Base-by-base conservation (phyloP, 2,797 vertebrate species). In the Tenualosa ilisha region DNA sequence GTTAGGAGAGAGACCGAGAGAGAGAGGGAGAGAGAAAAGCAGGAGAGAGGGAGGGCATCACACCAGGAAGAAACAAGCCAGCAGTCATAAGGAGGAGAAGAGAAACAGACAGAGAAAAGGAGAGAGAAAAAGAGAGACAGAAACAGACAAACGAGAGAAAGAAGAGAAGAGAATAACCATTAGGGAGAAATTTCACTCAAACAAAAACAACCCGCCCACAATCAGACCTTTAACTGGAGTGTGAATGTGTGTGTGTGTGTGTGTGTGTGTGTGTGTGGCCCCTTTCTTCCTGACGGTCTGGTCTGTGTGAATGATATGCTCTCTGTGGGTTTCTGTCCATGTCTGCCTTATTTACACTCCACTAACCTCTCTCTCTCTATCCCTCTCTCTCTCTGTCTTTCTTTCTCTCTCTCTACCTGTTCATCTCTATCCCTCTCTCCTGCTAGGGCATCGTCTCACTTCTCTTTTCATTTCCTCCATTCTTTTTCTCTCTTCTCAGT, bases 71-170 rank as follows among this genome's bases (percentile, higher is more conserved):
- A 49, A 49, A 49, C 46, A 49, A 8, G 3, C 3, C 46, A 49
- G 46, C 46, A 49, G 46, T 49, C 49, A 50, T 6, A 50, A n/a
- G n/a, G n/a, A n/a, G n/a, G n/a, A n/a, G n/a, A n/a, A n/a, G 50
- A 1, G 7, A 8, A 11, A 12, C 7, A 51, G 50, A 9, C 7
- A 51, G 84, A 86, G 87, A 85, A 65, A 88, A 59, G 90, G 81
- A 87, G 87, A 50, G 88, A 50, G 3, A 65, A 13, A 61, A 6
- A 15, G 17, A n/a, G 24, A 54, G n/a, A 37, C 31, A 31, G 31
- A 31, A 31, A 54, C 51, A 51, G 37, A 49, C 6, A 8, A 37
- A 68, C 46, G 24, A 50, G 3, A 50, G 8, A 37, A 49, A 53
- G 86, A 1, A 11, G 24, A n/a, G 53, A n/a, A 49, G 24, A n/a